Evolutionary conservation across 2,797 vertebrate species (phyloP), one percentile per base, ranked within the genome.

Genomic region (Pantherophis alleghaniensis): DNA sequence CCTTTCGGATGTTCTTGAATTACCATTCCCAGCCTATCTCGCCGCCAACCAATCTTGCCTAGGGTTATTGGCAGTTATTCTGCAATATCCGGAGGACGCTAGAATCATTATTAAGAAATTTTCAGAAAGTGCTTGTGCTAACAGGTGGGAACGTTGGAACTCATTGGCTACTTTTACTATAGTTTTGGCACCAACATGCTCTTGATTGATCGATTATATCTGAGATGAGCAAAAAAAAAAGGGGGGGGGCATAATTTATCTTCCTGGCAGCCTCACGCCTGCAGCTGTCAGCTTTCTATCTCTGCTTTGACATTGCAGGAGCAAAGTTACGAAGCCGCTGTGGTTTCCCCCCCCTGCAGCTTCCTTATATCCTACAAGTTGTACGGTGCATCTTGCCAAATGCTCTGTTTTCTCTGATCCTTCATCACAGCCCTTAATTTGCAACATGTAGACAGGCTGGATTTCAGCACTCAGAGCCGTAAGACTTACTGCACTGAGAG

Each of bases 371-470:
- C 93, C 87, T 22, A 74, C 90, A 92, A 10, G 1, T 93, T 51
- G 92, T 32, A 66, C 92, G 91, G 22, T 89, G 93, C 59, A 59
- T 95, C 93, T 94, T 94, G 93, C 95, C 92, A 91, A 92, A 86
- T 93, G 91, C 93, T 87, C 47, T 91, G 53, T 60, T 32, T 92
- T 32, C 42, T 92, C 93, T 91, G 88, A 94, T 92, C 83, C 32
- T 24, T 69, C 59, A 86, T 95, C 93, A 93, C 42, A 96, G 94
- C 86, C 94, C 92, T 51, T 92, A 95, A 96, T 91, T 93, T 96
- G 94, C 20, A 88, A n/a, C 3, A 7, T 24, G 16, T 87, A 90
- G 92, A 59, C 28, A 60, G 93, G 86, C 42, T 88, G 83, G 91
- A 91, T 95, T 94, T 95, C 92, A 60, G 89, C 66, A 91, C 90